A percentile compares a stretch with the other conserved stretches of the same genome.
Evolutionary conservation across 2,797 vertebrate genomes (phyloP).

Genomic region (Petrocephalus sullivani): DNA sequence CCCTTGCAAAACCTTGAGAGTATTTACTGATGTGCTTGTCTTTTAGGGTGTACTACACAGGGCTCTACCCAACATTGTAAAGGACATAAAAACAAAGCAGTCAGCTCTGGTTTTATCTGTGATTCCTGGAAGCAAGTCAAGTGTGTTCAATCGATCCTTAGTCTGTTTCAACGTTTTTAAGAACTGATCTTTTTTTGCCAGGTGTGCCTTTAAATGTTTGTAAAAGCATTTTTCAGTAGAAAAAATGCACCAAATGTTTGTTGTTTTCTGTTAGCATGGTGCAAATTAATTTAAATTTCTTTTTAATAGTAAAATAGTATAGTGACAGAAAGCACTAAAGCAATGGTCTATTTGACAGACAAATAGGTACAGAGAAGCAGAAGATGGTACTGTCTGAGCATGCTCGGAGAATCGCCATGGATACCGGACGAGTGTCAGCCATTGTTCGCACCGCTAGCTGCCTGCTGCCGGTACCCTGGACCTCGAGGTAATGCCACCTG

Average conservation of each 20-base stretch:
- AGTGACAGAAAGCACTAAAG: not conserved
- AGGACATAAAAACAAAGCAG: conserved; percentile 53
- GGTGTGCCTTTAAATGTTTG: not conserved
- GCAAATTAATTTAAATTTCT: not conserved
- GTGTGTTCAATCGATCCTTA: not conserved
- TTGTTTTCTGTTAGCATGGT: not conserved
- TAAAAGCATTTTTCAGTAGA: not conserved
- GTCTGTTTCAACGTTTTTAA: not conserved
- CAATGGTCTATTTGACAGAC: not conserved
- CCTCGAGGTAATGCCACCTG: conserved; percentile 57
- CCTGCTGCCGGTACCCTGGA: conserved; percentile 36
- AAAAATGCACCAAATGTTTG: not conserved
- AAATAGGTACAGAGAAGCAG: not conserved
- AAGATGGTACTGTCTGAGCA: not conserved
- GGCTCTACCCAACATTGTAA: conserved; percentile 44
- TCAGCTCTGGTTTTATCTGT: conserved; percentile 37
- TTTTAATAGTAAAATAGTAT: not conserved
- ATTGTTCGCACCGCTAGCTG: conserved; percentile 12
- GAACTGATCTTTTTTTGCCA: not conserved
- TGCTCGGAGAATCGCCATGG: not conserved
- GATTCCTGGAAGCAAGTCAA: not conserved
- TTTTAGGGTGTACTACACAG: conserved; percentile 14
- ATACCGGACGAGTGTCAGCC: not conserved
- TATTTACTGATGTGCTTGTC: conserved; percentile 20
- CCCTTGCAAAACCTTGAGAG: not conserved